Evolutionary conservation across 2,113 vertebrate genomes (phyloP), one percentile per base, ranked within the genome.

Genomic region (Gallinago paraguaiae): DNA sequence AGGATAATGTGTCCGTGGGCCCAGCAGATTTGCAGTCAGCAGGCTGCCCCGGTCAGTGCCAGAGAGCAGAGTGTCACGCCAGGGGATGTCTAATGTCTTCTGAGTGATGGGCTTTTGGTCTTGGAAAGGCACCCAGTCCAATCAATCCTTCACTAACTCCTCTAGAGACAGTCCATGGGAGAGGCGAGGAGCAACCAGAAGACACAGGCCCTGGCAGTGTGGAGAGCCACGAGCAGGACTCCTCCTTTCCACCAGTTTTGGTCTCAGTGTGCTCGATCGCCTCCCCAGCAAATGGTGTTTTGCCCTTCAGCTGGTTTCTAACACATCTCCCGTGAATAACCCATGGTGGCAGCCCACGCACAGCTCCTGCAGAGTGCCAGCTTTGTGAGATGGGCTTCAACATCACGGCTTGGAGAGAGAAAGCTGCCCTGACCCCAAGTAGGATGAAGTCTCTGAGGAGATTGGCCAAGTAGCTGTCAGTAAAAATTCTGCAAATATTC

Each of bases 21-120:
- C 92, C 81, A 20, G 93, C 87, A 74, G 95, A 65, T 91, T 59
- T 80, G 93, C 82, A 81, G 95, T 30, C 92, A 92, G 81, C 93
- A 79, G 86, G 81, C 51, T 22, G 70, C 81, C 78, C 59, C 0
- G 50, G 87, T 57, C 90, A 72, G 86, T 30, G 87, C 92, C 92
- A 91, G 60, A 28, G 67, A 87, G 87, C 74, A 68, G 9, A 65
- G 51, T 64, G 80, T 78, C 91, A 86, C 0, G 8, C 86, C 92
- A 64, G 91, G 53, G 9, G 3, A 60, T 5, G 18, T 39, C 83
- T 67, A 71, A 24, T 0, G 0, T 70, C 82, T 70, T 3, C 67
- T 3, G 56, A 82, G 76, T 16, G 76, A 88, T 22, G 64, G 46
- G 60, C 39, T 31, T 60, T 30, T 1, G 56, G 41, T 17, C 88